A percentile compares a stretch with the other conserved stretches of the same genome.
phyloP scores from a whole-genome alignment of 2,888 invertebrate species.

The Drosophila quinaria region DNA sequence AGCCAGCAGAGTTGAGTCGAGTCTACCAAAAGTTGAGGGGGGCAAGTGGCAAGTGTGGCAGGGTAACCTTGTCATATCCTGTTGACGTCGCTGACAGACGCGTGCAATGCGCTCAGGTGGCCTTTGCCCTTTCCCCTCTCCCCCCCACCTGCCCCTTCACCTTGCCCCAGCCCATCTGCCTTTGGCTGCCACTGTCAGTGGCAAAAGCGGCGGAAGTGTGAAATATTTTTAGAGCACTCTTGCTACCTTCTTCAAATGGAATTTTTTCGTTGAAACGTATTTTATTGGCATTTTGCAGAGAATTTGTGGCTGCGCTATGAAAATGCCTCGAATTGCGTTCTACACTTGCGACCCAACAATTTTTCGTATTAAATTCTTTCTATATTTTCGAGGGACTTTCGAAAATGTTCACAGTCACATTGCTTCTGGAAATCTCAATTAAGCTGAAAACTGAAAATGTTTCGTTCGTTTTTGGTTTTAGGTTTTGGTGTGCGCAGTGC shows the following conservation, averaged over 20 bases:
- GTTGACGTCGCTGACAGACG: constrained; percentile 67
- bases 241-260: constrained; percentile 66
- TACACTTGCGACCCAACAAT: constrained; percentile 39
- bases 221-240: constrained; percentile 68
- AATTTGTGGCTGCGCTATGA: constrained; percentile 73
- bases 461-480: constrained; percentile 1
- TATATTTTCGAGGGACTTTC: constrained; percentile 8
- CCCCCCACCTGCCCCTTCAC: background rate
- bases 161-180: background rate
- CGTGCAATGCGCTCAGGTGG: constrained; percentile 48
- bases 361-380: constrained; percentile 57
- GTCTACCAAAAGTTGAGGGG: background rate
- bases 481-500: constrained; percentile 37
- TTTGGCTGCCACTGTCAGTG: constrained; percentile 19
- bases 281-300: constrained; percentile 76
- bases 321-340: constrained; percentile 58
- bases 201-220: constrained; percentile 66
- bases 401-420: constrained; percentile 13
- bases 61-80: constrained; percentile 73
- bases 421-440: constrained; percentile 56
- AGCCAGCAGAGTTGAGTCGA: constrained; percentile 22
- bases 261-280: constrained; percentile 79
- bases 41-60: constrained; percentile 10
- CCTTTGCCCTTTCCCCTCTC: background rate
- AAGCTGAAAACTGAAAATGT: constrained; percentile 45